Conservation (phyloP, 2,888 invertebrate genomes). For the Thymelicus acteon region DNA sequence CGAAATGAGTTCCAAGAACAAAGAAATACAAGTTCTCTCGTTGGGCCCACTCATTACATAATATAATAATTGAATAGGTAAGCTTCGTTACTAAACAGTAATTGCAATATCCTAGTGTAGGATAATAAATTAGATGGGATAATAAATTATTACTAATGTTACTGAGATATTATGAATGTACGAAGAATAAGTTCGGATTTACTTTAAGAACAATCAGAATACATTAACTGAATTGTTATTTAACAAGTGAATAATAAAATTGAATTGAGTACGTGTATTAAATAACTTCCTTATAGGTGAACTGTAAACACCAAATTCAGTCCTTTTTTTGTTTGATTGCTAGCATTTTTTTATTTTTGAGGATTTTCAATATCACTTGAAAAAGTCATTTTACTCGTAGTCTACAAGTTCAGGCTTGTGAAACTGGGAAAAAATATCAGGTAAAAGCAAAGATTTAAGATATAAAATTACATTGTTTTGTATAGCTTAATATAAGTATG, state of each 20-base stretch:
- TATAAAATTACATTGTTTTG: too few relatives aligned
- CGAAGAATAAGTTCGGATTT: neutral
- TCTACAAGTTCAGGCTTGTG: too few relatives aligned
- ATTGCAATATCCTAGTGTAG: conserved; percentile 15
- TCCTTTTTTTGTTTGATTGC: too few relatives aligned
- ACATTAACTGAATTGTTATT: neutral
- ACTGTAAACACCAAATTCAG: too few relatives aligned
- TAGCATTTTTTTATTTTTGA: too few relatives aligned
- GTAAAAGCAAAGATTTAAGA: too few relatives aligned
- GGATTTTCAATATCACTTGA: too few relatives aligned
- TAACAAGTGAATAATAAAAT: neutral
- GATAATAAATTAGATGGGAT: conserved; percentile 16
- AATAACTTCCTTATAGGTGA: too few relatives aligned
- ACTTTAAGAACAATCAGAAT: neutral
- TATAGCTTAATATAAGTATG: too few relatives aligned
- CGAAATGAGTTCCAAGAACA: conserved; percentile 6
- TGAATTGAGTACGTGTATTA: too few relatives aligned
- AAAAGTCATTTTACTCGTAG: too few relatives aligned
- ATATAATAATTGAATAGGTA: conserved; percentile 17
- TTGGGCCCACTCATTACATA: conserved; percentile 12
- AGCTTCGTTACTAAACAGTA: conserved; percentile 16
- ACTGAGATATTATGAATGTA: neutral
- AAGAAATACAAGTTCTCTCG: conserved; percentile 9
- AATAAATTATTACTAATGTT: conserved; percentile 10
- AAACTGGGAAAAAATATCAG: too few relatives aligned